Base-by-base conservation (phyloP, 2,797 vertebrate genomes). In the Hafferia zeledoni region DNA sequence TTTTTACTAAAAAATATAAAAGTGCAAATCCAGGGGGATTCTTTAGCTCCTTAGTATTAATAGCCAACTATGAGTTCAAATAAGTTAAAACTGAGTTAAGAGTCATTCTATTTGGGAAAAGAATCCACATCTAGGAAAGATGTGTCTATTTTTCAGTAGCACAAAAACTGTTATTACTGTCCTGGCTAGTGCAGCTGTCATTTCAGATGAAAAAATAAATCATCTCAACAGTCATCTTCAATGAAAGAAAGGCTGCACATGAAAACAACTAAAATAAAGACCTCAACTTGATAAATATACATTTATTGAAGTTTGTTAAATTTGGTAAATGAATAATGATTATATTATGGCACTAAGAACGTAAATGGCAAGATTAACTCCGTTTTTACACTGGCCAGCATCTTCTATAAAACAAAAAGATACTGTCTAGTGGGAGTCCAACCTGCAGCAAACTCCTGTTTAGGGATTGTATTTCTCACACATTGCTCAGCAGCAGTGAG, bases 11-110 rank as follows among this genome's bases (percentile, higher is more conserved):
- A 92, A 80, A 28, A 47, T 35, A 78, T 69, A 72, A 93, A 94
- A 95, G 87, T 77, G 93, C 77, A 95, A 95, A 93, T 95, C 80
- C 55, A 63, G 55, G 69, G 49, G 55, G 31, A 83, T 92, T 87
- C 63, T 76, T 89, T 31, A 31, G 52, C 44, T 94, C 6, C 63
- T 92, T 92, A 77, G 60, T 46, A 67, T 88, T 89, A 92, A 47
- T 57, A 49, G 44, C 81, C 77, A 80, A 30, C 47, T 76, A 22
- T 30, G 43, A 94, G 94, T 75, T 86, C 50, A 78, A 71, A 4
- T 55, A 76, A 80, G 11, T 83, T 87, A 60, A 88, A 90, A 67
- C 1, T 78, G 44, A 90, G 33, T 52, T 72, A 79, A 55, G 9
- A 20, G 30, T 60, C 74, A 68, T 44, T 47, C 28, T 82, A 90